phyloP scores from a whole-genome alignment of 2,113 vertebrate genomes.

The Plectropomus leopardus region DNA sequence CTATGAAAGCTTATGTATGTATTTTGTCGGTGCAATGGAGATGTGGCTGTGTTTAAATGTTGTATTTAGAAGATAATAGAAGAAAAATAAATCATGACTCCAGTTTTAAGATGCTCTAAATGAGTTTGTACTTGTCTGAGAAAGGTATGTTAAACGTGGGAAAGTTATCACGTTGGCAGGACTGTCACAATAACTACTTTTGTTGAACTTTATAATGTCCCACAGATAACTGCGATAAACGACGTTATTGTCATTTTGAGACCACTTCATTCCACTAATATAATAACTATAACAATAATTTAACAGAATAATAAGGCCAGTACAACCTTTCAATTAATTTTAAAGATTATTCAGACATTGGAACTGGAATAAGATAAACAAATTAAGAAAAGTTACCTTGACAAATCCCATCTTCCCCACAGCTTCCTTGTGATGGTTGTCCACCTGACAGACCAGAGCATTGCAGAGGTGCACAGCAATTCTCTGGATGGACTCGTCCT shows the following conservation, averaged over 20 bases:
- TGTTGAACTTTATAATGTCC: no score
- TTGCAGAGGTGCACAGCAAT: conserved; percentile 98
- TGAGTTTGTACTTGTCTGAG: neutral
- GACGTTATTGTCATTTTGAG: no score
- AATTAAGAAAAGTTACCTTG: conserved; percentile 90
- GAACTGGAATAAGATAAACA: no score
- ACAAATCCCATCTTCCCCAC: conserved; percentile 99
- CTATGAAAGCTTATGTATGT: neutral
- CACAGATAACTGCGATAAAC: no score
- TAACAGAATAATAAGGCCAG: no score
- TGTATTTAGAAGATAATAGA: neutral
- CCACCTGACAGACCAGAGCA: conserved; percentile 97
- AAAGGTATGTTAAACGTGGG: neutral
- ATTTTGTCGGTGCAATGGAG: no score
- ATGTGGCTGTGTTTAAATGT: neutral
- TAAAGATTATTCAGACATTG: no score
- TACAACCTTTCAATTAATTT: no score
- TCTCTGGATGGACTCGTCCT: conserved; percentile 98
- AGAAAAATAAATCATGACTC: neutral
- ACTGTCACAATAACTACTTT: no score
- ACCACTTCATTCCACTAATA: no score
- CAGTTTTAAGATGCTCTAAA: neutral
- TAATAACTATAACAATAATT: no score
- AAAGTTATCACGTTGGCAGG: no score
- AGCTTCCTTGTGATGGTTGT: conserved; percentile 98